These are phyloP conservation scores for Caenorhabditis tropicalis DNA, from an alignment of 1,140 invertebrate genomes.

Conservation along the genomic window DNA sequence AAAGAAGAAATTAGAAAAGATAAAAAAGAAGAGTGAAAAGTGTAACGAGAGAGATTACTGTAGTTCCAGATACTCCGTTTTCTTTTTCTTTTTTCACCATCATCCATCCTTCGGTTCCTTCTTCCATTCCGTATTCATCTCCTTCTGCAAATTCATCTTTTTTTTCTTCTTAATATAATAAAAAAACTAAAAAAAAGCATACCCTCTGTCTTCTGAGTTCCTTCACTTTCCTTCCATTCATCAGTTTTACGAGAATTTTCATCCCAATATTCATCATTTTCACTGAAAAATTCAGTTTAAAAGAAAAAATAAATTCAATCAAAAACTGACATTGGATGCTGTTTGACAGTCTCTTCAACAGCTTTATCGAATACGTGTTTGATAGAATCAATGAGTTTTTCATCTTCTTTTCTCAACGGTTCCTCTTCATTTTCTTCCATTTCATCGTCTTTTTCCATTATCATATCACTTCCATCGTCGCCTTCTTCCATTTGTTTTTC, in stretches of 20 bases:
- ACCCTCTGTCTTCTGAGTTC: not conserved
- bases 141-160: not conserved
- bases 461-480: slow-evolving; percentile 33
- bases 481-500: not conserved
- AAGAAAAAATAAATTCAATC: no score
- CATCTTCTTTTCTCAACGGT: slow-evolving; percentile 9
- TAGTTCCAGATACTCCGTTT: not conserved
- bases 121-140: slow-evolving; percentile 26
- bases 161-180: no score
- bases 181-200: not conserved
- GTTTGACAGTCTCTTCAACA: not conserved
- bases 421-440: not conserved
- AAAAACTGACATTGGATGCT: slow-evolving; percentile 25
- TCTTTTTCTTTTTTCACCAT: slow-evolving; percentile 22
- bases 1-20: not conserved
- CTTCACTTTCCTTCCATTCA: not conserved
- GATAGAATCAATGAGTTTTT: slow-evolving; percentile 17
- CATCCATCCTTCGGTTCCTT: slow-evolving; percentile 34
- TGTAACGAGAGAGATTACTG: not conserved
- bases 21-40: not conserved
- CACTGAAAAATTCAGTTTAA: not conserved
- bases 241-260: not conserved
- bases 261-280: slow-evolving; percentile 4
- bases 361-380: slow-evolving; percentile 29
- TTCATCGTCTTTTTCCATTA: slow-evolving; percentile 18